Conservation (phyloP, 30 jellyfish, hydroid and myxozoan genomes). For the Sanderia malayensis region DNA sequence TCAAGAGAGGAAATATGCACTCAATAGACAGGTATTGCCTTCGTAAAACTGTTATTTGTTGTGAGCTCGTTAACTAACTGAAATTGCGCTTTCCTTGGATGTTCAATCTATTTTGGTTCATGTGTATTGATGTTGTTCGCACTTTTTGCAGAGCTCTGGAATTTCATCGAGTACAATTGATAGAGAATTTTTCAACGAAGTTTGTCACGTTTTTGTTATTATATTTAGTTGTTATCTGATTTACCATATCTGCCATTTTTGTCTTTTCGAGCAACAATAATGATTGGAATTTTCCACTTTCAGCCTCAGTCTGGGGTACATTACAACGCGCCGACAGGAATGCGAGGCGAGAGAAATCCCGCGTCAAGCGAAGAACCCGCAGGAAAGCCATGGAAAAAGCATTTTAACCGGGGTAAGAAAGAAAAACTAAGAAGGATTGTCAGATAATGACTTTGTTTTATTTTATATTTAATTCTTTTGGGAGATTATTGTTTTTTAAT, state of each 20-base stretch:
- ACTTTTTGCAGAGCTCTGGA: conserved; percentile 28
- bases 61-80: no score
- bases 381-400: conserved; percentile 90
- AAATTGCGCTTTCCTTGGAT: no score
- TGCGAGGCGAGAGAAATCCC: conserved; percentile 11
- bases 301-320: conserved; percentile 36
- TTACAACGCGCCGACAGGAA: conserved; percentile 81
- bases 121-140: no score
- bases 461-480: no score
- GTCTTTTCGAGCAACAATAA: not conserved
- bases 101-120: no score
- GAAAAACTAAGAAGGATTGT: conserved; percentile 76
- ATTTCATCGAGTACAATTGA: conserved; percentile 34
- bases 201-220: no score
- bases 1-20: not conserved
- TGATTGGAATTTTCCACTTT: not conserved
- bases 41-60: no score
- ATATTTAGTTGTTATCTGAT: no score
- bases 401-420: conserved; percentile 68
- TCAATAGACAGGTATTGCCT: conserved; percentile 2
- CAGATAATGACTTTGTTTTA: conserved; percentile 26
- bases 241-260: no score
- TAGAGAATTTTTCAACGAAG: conserved; percentile 71
- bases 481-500: no score
- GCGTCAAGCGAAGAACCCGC: conserved; percentile 8